Evolutionary conservation across 2,888 invertebrate species (phyloP).

Genomic region (Tenthredo mesomela): DNA sequence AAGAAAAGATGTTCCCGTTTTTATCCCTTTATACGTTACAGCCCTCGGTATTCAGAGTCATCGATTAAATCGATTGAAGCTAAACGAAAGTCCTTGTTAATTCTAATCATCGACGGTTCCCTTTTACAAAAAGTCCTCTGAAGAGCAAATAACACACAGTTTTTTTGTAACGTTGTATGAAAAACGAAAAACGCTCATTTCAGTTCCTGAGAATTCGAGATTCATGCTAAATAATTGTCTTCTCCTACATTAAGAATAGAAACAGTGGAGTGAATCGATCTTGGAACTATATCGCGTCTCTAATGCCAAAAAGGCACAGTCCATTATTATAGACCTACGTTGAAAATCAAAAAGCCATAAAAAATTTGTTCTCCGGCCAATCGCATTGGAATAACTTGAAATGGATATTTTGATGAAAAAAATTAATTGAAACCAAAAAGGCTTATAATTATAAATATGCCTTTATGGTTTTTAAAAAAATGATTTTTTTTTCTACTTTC

Average conservation of each 20-base stretch:
- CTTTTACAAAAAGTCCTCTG: not conserved
- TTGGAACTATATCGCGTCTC: not conserved
- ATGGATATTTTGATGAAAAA: too few species aligned
- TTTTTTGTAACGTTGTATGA: not conserved
- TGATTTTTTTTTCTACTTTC: too few species aligned
- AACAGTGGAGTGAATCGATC: not conserved
- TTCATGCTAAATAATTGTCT: not conserved
- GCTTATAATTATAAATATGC: too few species aligned
- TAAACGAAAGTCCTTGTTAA: not conserved
- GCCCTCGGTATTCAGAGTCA: not conserved
- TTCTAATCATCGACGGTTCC: not conserved
- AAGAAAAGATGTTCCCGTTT: conserved; percentile 25
- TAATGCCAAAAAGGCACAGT: too few species aligned
- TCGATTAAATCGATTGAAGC: conserved; percentile 29
- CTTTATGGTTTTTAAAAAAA: too few species aligned
- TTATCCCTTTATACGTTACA: not conserved
- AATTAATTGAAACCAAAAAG: too few species aligned
- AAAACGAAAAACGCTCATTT: not conserved
- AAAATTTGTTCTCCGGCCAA: too few species aligned
- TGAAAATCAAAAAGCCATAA: too few species aligned
- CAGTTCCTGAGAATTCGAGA: not conserved
- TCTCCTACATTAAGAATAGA: not conserved
- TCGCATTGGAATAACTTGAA: too few species aligned
- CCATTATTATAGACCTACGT: too few species aligned
- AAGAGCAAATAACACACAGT: not conserved